Evolutionary conservation across 2,113 vertebrate species (phyloP), one percentile per base, ranked within the genome.

Genomic region (Ophiodon elongatus): DNA sequence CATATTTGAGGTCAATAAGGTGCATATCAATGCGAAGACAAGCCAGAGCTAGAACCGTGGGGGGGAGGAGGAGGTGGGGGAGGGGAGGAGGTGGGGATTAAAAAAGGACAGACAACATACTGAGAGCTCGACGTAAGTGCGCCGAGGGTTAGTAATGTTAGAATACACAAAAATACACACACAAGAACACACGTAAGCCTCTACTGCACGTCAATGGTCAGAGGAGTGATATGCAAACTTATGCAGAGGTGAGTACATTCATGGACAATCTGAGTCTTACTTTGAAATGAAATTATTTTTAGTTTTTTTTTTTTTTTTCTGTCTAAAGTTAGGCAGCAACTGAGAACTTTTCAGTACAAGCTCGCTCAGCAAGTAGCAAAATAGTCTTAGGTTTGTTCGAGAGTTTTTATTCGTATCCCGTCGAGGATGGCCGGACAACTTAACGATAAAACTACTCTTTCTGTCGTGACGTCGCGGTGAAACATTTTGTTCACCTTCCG

Each of bases 201-300:
- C 84, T 80, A 93, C 89, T 77, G 86, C 84, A 90, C 74, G 71
- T 81, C 88, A 81, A 85, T 89, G 91, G 89, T 90, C 79, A 86
- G 91, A 90, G 92, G 91, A 92, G 92, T 93, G 92, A 94, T 92
- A 94, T 94, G 91, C 93, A 95, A 94, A 93, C 91, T 79, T 88
- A 92, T 93, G 93, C 85, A 88, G 87, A 89, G 88, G 90, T 93
- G 92, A 93, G 86, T 93, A 95, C 94, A 95, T 95, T 95, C 91
- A 90, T 87, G 86, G 88, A 92, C 91, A 91, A 91, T 87, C 90
- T 92, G 85, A 70, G 85, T 87, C 86, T 89, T 69, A 47, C 82
- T 78, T 80, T 79, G 47, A 82, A 92, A 86, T 75, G 27, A 84
- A 70, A 80, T 83, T 39, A 63, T 70, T 41, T 69, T 41, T n/a